Conservation (phyloP, 2,888 invertebrate species). For the Eilema depressum region DNA sequence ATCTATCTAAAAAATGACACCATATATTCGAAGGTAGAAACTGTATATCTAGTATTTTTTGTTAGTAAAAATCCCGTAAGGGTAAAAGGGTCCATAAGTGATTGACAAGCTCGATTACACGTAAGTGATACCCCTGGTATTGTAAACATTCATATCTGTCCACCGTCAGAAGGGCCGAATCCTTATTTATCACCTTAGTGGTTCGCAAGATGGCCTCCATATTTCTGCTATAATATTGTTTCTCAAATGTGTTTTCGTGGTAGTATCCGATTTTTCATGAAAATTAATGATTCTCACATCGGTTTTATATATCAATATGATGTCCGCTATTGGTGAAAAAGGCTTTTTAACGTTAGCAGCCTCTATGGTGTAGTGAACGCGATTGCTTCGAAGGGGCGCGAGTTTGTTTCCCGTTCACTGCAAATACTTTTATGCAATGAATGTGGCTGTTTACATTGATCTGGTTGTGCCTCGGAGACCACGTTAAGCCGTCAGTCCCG, state of each 20-base stretch:
- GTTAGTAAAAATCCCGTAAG: not conserved
- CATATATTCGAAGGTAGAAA: not conserved
- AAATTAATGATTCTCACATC: not conserved
- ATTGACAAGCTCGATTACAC: constrained; percentile 11
- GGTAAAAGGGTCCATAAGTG: constrained; percentile 1
- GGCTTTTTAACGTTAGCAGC: too few species aligned
- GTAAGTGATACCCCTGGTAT: constrained; percentile 2
- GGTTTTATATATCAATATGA: not conserved
- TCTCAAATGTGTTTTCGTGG: not conserved
- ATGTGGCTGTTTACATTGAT: too few species aligned
- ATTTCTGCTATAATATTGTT: not conserved
- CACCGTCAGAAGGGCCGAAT: not conserved
- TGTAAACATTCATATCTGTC: constrained; percentile 4
- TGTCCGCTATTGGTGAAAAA: not conserved
- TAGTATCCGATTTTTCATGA: not conserved
- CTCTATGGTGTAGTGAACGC: too few species aligned
- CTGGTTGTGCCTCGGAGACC: too few species aligned
- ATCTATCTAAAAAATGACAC: not conserved
- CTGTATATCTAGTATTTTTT: not conserved
- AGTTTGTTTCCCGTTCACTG: too few species aligned
- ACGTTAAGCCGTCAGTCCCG: too few species aligned
- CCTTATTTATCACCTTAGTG: constrained; percentile 2
- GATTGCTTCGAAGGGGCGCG: too few species aligned
- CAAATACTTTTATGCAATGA: too few species aligned
- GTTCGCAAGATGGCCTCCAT: constrained; percentile 3